Base-by-base conservation (phyloP, 2,113 vertebrate species). In the Miniopterus natalensis region DNA sequence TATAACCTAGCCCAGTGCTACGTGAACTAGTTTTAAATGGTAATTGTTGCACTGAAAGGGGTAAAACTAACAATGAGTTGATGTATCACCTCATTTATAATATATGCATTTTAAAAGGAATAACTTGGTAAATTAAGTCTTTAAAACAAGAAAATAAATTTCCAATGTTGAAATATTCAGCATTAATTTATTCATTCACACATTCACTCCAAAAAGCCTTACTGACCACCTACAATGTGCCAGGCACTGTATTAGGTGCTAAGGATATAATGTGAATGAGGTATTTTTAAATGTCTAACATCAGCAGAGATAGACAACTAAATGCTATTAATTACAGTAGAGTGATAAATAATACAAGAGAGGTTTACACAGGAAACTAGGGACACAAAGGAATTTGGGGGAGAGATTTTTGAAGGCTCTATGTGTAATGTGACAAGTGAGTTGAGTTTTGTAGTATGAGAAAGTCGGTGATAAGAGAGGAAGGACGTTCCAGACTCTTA, bases 81-180 rank as follows among this genome's bases (percentile, higher is more conserved):
- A 47, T 12, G 2, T 55, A 4, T 47, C 70, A 80, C 36, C n/a
- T 79, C 17, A 66, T 4, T 87, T 63, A 77, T 53, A 61, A 87
- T 59, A 66, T 53, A 73, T 55, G 3, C 40, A 79, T 79, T 80
- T 84, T 66, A 61, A 87, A 85, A 45, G 36, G 42, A 84, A 49
- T 49, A 79, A 85, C 23, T 90, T 80, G 74, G 36, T 83, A 88
- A 96, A 73, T n/a, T 45, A 51, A n/a, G 6, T 84, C 65, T 80
- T 73, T 84, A 75, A 87, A 89, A 59, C 14, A 91, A 59, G 7
- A 92, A 73, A 86, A 55, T 87, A 7, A 87, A 95, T 77, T 88
- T 87, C 71, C 5, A 65, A 6, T 80, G 10, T 59, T 70, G 20
- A 95, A 93, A 83, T 89, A 51, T 70, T 8, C 78, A 66, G 12